These are phyloP conservation scores for Microcebus murinus DNA, from an alignment of 2,113 vertebrate genomes.

Conservation along the genomic window DNA sequence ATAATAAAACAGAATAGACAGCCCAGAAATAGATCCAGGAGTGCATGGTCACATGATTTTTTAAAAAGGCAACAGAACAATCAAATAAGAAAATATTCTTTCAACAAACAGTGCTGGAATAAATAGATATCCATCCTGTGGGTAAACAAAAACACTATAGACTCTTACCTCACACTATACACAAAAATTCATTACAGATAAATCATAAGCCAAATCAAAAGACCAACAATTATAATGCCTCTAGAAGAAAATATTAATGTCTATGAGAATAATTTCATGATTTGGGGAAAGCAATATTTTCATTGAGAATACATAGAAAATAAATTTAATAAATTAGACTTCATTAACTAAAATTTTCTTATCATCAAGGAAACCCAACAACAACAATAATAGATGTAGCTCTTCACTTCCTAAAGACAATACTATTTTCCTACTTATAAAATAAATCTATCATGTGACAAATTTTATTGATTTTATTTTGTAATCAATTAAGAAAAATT, in stretches of 20 bases:
- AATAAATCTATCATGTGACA: background rate
- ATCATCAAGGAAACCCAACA: background rate
- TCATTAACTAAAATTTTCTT: background rate
- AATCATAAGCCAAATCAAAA: background rate
- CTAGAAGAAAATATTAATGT: background rate
- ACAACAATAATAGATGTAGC: background rate
- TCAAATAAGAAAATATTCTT: background rate
- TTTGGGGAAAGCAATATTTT: background rate
- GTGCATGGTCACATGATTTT: background rate
- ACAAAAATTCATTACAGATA: background rate
- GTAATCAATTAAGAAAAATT: background rate
- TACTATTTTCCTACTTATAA: background rate
- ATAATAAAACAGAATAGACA: background rate
- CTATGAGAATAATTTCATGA: background rate
- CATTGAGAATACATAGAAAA: background rate
- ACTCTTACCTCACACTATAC: background rate
- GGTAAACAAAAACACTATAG: no score
- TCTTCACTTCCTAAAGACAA: background rate
- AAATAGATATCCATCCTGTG: background rate
- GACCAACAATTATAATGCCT: background rate
- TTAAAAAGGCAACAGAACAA: background rate
- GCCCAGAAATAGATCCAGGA: background rate
- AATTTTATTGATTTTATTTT: background rate
- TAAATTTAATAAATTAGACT: background rate
- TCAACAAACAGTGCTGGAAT: background rate